These are phyloP conservation scores for Delia radicum DNA, from an alignment of 1,140 invertebrate species.

Conservation along the genomic window DNA sequence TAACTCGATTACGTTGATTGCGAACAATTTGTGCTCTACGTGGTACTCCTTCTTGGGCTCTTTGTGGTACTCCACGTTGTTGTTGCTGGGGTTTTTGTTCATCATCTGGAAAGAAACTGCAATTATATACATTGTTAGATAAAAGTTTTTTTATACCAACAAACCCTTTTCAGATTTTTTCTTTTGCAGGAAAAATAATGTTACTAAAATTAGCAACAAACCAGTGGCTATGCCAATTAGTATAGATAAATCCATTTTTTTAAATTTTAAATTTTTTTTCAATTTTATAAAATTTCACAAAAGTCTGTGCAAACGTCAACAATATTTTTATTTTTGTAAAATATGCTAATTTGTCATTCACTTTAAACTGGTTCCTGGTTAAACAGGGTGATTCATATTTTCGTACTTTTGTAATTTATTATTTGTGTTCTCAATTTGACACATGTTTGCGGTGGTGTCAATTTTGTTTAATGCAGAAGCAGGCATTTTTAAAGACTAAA, in stretches of 20 bases:
- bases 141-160: background rate
- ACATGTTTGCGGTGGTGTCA: too few relatives aligned
- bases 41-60: slow-evolving; percentile 58
- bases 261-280: background rate
- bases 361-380: background rate
- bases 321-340: background rate
- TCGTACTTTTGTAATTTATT: background rate
- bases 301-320: slow-evolving; percentile 25
- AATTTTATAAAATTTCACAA: slow-evolving; percentile 15
- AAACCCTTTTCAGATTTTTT: slow-evolving; percentile 39
- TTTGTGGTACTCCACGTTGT: slow-evolving; percentile 50
- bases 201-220: slow-evolving; percentile 56
- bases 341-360: background rate
- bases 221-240: slow-evolving; percentile 56
- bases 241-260: slow-evolving; percentile 58
- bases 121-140: background rate
- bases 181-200: slow-evolving; percentile 54
- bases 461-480: too few relatives aligned
- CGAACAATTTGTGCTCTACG: slow-evolving; percentile 63
- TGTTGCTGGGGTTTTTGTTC: slow-evolving; percentile 31
- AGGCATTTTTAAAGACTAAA: too few relatives aligned
- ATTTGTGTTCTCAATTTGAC: too few relatives aligned
- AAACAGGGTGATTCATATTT: background rate
- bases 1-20: slow-evolving; percentile 64
- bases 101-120: background rate